phyloP scores from a whole-genome alignment of 2,113 vertebrate genomes.

The Cinclus mexicanus region DNA sequence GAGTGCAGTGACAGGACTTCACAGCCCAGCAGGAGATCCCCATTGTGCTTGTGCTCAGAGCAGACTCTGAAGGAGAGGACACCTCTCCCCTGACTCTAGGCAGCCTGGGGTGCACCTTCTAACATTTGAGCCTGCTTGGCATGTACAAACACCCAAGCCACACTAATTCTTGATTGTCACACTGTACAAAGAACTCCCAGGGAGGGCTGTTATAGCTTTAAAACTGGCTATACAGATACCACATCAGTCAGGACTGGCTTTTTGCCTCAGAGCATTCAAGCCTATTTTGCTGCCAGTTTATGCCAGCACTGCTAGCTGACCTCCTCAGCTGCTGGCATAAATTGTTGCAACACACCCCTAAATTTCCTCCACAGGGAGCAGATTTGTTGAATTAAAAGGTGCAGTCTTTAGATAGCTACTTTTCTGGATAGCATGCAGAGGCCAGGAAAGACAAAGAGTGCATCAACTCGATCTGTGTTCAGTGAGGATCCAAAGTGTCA shows the following conservation, averaged over 20 bases:
- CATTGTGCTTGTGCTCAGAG: rapidly evolving
- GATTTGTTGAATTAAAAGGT: constrained; percentile 21
- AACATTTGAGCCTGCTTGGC: background rate
- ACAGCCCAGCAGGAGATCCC: background rate
- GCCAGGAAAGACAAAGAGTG: background rate
- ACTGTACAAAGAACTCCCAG: background rate
- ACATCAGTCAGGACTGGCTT: background rate
- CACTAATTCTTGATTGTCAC: background rate
- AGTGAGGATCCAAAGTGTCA: background rate
- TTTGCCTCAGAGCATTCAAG: background rate
- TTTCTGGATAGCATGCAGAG: background rate
- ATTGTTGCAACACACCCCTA: background rate
- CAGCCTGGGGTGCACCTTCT: background rate
- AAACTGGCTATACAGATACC: background rate
- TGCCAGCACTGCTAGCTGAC: background rate
- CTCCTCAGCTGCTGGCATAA: background rate
- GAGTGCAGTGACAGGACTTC: background rate
- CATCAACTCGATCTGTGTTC: background rate
- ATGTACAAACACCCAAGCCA: background rate
- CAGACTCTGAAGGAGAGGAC: background rate
- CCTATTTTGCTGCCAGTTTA: background rate
- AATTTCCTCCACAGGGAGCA: constrained; percentile 5
- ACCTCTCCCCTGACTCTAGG: rapidly evolving
- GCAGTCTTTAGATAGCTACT: background rate
- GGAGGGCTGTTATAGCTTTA: background rate